phyloP scores from a whole-genome alignment of 2,113 vertebrate genomes.

The Todiramphus saurophagus region DNA sequence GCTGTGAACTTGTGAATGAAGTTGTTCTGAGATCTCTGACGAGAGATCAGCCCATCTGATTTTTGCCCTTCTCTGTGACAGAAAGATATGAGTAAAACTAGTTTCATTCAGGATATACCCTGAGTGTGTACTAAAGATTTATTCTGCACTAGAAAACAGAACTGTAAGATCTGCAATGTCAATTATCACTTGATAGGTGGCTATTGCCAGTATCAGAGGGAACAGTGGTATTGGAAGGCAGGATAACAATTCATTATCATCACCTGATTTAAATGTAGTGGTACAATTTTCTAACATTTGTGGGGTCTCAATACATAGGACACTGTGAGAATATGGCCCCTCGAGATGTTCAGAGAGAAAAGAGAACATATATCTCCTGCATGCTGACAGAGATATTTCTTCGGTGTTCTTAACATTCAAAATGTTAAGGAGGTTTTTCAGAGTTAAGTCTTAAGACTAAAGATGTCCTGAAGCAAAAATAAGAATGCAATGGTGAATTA shows the following conservation, averaged over 20 bases:
- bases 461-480: conserved; percentile 30
- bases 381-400: background rate
- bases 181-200: background rate
- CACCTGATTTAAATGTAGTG: background rate
- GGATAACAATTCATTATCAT: background rate
- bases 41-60: background rate
- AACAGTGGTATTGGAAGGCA: background rate
- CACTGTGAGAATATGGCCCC: background rate
- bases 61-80: background rate
- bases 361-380: background rate
- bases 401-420: background rate
- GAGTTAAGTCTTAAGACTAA: background rate
- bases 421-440: background rate
- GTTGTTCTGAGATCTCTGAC: background rate
- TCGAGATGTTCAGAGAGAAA: background rate
- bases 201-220: background rate
- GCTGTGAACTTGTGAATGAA: background rate
- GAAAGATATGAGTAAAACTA: background rate
- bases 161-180: background rate
- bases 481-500: conserved; percentile 44
- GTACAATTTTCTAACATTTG: background rate
- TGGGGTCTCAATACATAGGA: background rate
- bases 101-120: background rate
- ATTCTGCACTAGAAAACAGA: background rate
- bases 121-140: background rate